Evolutionary conservation across 2,888 invertebrate species (phyloP).

Genomic region (Chydorus sphaericus): DNA sequence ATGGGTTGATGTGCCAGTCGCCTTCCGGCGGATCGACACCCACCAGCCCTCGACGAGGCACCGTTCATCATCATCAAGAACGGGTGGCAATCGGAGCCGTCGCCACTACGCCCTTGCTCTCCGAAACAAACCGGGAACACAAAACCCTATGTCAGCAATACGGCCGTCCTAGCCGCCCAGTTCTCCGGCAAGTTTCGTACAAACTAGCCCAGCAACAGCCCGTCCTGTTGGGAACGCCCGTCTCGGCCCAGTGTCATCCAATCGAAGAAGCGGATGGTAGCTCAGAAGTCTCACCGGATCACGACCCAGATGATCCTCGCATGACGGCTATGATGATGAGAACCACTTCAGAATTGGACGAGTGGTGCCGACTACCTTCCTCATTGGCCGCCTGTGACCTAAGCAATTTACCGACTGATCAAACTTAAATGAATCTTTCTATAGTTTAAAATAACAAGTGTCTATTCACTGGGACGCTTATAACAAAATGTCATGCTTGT

Average conservation of each 20-base stretch:
- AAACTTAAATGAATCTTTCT: no score
- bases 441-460: no score
- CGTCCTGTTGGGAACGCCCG: conserved; percentile 41
- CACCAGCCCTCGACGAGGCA: conserved; percentile 6
- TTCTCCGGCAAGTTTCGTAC: conserved; percentile 72
- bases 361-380: conserved; percentile 8
- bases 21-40: conserved; percentile 13
- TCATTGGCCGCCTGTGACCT: conserved; percentile 12
- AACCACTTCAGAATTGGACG: conserved; percentile 3
- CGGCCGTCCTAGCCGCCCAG: conserved; percentile 39
- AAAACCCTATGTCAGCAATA: conserved; percentile 16
- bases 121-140: conserved; percentile 12
- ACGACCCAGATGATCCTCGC: conserved; percentile 1
- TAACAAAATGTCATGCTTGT: no score
- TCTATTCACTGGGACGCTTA: no score
- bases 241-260: conserved; percentile 36
- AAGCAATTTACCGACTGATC: neutral
- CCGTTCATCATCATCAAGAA: conserved; percentile 20
- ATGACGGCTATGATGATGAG: conserved; percentile 2
- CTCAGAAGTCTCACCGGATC: conserved; percentile 5
- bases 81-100: conserved; percentile 21
- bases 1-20: conserved; percentile 55
- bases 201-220: conserved; percentile 75
- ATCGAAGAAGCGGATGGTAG: conserved; percentile 18
- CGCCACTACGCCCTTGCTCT: conserved; percentile 18